phyloP scores from a whole-genome alignment of 2,888 invertebrate genomes.

The Trimorus sp. region DNA sequence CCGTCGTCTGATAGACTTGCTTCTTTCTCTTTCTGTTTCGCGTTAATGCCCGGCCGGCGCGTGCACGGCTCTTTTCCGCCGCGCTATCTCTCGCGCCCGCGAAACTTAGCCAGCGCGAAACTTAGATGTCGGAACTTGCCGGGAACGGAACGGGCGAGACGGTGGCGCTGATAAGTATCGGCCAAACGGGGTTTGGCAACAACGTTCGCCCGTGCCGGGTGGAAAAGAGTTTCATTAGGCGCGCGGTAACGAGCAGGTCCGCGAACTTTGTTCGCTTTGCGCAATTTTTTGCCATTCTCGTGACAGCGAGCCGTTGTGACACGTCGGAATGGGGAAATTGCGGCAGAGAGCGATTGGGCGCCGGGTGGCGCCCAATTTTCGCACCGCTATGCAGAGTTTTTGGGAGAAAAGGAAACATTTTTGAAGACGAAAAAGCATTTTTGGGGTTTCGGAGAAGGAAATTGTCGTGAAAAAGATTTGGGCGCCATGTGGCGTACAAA shows the following conservation, averaged over 20 bases:
- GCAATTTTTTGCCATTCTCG: slow-evolving; percentile 71
- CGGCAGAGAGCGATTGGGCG: background rate
- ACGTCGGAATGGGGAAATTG: slow-evolving; percentile 22
- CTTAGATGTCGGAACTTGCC: slow-evolving; percentile 77
- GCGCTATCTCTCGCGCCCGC: slow-evolving; percentile 67
- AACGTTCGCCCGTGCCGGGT: slow-evolving; percentile 75
- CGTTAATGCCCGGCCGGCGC: slow-evolving; percentile 29
- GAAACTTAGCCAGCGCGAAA: slow-evolving; percentile 73
- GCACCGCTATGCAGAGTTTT: too few species aligned
- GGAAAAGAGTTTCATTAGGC: slow-evolving; percentile 80
- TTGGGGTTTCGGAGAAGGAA: too few species aligned
- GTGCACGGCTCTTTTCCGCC: slow-evolving; percentile 30
- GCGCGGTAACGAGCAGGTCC: slow-evolving; percentile 73
- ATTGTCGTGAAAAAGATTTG: too few species aligned
- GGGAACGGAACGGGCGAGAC: slow-evolving; percentile 67
- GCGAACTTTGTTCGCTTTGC: slow-evolving; percentile 56
- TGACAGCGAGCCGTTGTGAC: slow-evolving; percentile 43
- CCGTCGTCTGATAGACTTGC: slow-evolving; percentile 62
- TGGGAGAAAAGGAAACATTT: too few species aligned
- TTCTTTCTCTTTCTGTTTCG: slow-evolving; percentile 58
- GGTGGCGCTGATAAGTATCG: slow-evolving; percentile 79
- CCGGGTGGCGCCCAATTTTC: too few species aligned
- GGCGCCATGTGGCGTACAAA: too few species aligned
- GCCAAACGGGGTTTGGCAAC: slow-evolving; percentile 80
- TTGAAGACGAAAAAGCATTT: too few species aligned